These are phyloP conservation scores for Lepilemur septentrionalis DNA, from an alignment of 2,797 vertebrate species.

Conservation along the genomic window DNA sequence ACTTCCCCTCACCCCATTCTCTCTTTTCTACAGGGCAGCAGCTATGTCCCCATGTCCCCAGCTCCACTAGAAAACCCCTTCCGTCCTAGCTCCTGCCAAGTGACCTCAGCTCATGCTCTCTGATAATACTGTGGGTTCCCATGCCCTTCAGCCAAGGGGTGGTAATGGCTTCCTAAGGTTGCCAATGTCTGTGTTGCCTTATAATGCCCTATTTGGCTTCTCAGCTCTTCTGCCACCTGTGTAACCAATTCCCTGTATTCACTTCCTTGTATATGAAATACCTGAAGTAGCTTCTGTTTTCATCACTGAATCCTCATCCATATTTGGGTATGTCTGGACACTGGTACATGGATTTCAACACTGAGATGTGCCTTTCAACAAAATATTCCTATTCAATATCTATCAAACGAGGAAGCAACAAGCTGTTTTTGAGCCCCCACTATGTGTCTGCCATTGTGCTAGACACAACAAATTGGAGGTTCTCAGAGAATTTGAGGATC, in stretches of 20 bases:
- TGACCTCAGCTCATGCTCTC: background rate
- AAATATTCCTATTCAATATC: background rate
- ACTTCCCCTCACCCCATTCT: background rate
- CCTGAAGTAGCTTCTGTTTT: background rate
- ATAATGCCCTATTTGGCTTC: background rate
- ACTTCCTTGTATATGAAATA: background rate
- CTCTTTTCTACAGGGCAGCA: background rate
- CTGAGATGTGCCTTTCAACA: background rate
- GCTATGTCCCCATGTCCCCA: background rate
- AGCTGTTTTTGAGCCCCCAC: background rate
- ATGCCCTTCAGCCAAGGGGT: background rate
- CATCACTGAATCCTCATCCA: background rate
- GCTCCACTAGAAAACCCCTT: background rate
- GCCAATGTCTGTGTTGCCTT: background rate
- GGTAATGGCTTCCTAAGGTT: background rate
- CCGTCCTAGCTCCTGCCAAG: background rate
- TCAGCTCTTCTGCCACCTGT: background rate
- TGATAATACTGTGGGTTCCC: background rate
- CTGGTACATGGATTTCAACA: slow-evolving; percentile 6
- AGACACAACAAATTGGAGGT: background rate
- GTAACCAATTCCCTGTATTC: background rate
- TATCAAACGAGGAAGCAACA: background rate
- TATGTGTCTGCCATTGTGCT: background rate
- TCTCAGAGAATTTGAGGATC: background rate
- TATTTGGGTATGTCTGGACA: background rate